Base-by-base conservation (phyloP, 1,140 invertebrate genomes). In the Pemphigus obesinymphae region DNA sequence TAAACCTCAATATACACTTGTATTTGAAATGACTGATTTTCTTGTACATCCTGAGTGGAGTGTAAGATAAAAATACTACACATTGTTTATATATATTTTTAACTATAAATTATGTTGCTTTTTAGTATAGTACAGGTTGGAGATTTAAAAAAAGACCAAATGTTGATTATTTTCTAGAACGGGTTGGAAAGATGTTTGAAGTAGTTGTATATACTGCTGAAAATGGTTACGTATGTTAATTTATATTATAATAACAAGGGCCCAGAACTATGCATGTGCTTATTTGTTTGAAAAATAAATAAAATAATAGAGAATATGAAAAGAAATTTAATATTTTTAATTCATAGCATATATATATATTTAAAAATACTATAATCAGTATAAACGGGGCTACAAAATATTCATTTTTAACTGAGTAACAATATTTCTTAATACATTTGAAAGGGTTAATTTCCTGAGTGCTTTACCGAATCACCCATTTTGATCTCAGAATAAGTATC, bases 21-120 rank as follows among this genome's bases (percentile, higher is more conserved):
- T 99, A 13, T 86, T 99, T 72, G 98, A 99, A 89, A 90, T 99
- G 87, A 99, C 94, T 68, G 97, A 97, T 87, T 92, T 99, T 17
- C 88, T 99, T 6, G 95, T 99, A 3, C 95, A 99, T 89, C 97
- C 98, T 3, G 97, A 99, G 87, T 99, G 98, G 98, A 98, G 97
- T 85, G 73, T 76, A 76, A 76, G 73, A 55, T 55, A 55, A 29
- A 23, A 37, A 15, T 55, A 55, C 31, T n/a, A n/a, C n/a, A n/a
- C n/a, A n/a, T 0, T 53, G 15, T 15, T 23, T 2, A n/a, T 6
- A 34, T 37, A 37, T 15, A 13, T 58, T 3, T 50, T 23, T n/a
- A 53, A 8, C 1, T 40, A 26, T 15, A 26, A 55, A 55, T 53
- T 34, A 37, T 37, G 15, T 37, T 55, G 1, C 2, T 55, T 76